phyloP scores from a whole-genome alignment of 2,888 invertebrate genomes.

The Amphipoea oculea region DNA sequence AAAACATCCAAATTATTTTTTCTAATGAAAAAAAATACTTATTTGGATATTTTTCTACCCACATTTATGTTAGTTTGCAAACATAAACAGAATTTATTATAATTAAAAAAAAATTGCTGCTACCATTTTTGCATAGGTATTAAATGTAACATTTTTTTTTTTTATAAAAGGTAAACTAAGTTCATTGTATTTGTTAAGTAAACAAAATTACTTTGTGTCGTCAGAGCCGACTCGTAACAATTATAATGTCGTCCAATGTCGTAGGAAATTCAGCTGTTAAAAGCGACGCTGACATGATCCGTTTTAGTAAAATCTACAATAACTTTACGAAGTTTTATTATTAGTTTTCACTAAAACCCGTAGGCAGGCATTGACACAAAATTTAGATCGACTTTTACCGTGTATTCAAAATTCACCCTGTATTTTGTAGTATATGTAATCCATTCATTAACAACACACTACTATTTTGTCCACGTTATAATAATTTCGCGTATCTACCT shows the following conservation, averaged over 20 bases:
- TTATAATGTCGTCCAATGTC: constrained; percentile 28
- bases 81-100: background rate
- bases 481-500: background rate
- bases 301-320: constrained; percentile 6
- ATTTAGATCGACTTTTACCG: no score
- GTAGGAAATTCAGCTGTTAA: constrained; percentile 36
- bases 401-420: background rate
- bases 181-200: constrained; percentile 10
- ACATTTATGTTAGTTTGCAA: background rate
- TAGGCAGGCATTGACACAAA: background rate
- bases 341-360: background rate
- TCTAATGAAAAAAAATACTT: no score
- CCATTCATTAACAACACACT: background rate
- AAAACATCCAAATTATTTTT: no score
- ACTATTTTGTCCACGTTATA: background rate
- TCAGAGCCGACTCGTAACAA: background rate
- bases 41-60: background rate
- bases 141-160: background rate
- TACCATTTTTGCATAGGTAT: background rate
- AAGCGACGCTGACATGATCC: background rate
- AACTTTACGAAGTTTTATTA: background rate
- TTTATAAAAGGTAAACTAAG: background rate
- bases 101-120: background rate
- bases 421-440: background rate
- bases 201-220: constrained; percentile 2